Conservation (phyloP, 2,888 invertebrate species). For the Nemapogon koenigi region DNA sequence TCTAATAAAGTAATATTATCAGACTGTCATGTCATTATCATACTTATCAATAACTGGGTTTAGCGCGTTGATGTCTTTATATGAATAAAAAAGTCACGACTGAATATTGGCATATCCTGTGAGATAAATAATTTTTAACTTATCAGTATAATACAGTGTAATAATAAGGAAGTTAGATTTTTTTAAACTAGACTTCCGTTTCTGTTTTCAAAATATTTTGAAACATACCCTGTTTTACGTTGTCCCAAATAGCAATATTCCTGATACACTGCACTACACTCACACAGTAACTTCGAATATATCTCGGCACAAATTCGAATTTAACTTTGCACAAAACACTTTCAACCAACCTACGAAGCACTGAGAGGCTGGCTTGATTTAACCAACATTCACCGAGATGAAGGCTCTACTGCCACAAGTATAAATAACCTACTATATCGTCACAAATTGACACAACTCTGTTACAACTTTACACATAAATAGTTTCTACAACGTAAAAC, state of each 20-base stretch:
- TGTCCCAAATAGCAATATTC: slow-evolving; percentile 43
- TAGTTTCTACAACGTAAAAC: slow-evolving; percentile 33
- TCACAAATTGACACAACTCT: slow-evolving; percentile 25
- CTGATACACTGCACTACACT: slow-evolving; percentile 22
- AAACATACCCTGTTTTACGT: slow-evolving; percentile 46
- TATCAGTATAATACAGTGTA: too few species aligned
- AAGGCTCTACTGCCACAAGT: slow-evolving; percentile 33
- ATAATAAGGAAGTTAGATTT: too few species aligned
- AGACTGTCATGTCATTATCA: too few species aligned
- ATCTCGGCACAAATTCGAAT: slow-evolving; percentile 48
- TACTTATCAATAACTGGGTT: too few species aligned
- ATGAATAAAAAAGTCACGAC: too few species aligned
- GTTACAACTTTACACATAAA: slow-evolving; percentile 31
- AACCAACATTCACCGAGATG: slow-evolving; percentile 44
- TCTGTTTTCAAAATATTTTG: slow-evolving; percentile 8
- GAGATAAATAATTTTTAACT: too few species aligned
- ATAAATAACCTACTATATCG: neutral
- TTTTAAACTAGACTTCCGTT: too few species aligned
- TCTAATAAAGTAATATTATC: too few species aligned
- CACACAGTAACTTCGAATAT: slow-evolving; percentile 22
- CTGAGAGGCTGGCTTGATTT: slow-evolving; percentile 51
- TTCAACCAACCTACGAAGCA: slow-evolving; percentile 50
- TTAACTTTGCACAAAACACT: slow-evolving; percentile 52
- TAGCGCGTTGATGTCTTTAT: too few species aligned
- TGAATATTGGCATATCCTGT: too few species aligned